Conservation (phyloP, 2,797 vertebrate species). For the Sphaeramia orbicularis region DNA sequence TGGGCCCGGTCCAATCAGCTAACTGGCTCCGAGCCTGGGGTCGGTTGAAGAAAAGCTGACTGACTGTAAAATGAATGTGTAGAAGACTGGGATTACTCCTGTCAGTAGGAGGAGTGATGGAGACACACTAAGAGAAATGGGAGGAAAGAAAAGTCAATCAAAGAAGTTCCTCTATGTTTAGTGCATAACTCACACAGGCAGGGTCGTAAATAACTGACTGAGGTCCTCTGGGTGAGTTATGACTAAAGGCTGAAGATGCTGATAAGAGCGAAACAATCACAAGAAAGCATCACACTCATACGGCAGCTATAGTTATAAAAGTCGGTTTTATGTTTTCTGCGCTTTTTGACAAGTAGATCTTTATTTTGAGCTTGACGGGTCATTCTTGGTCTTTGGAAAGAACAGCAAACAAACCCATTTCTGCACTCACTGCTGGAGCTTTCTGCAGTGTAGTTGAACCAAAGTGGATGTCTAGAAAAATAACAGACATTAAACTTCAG, state of each 20-base stretch:
- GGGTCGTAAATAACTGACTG: constrained; percentile 48
- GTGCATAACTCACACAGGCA: constrained; percentile 39
- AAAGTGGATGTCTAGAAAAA: neutral
- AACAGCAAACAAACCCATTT: neutral
- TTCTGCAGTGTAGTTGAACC: neutral
- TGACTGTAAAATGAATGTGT: constrained; percentile 30
- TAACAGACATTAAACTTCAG: neutral
- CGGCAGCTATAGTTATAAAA: neutral
- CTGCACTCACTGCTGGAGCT: neutral
- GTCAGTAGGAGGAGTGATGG: constrained; percentile 18
- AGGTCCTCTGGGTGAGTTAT: constrained; percentile 34
- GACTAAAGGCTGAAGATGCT: constrained; percentile 18
- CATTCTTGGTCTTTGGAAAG: neutral
- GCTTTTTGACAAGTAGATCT: neutral
- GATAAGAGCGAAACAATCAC: constrained; percentile 22
- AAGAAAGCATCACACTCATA: constrained; percentile 7
- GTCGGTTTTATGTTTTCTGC: neutral
- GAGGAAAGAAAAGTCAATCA: constrained; percentile 40
- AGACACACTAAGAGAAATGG: constrained; percentile 26
- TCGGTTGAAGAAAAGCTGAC: constrained; percentile 32
- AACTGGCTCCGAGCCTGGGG: constrained; percentile 19
- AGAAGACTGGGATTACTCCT: constrained; percentile 22
- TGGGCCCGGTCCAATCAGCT: constrained; percentile 34
- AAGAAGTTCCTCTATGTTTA: constrained; percentile 26
- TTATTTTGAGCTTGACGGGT: neutral